Percentiles rank a stretch among this genome's conserved stretches.
Conservation (phyloP, 1,140 invertebrate genomes). For the Chlorops oryzae region DNA sequence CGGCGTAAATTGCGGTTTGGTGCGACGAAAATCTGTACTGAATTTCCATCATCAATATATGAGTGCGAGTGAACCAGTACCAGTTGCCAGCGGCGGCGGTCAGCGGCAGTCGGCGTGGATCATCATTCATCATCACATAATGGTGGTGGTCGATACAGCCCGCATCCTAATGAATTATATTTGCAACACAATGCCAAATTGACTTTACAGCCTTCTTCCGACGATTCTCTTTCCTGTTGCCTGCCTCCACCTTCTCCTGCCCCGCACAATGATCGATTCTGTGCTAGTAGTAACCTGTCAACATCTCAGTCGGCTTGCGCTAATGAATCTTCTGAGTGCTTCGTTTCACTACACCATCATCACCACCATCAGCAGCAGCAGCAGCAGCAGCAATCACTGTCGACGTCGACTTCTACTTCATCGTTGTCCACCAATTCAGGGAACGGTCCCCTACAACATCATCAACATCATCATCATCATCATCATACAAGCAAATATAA, state of each 20-base stretch:
- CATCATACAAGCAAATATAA: too few species aligned
- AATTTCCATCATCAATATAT: too few species aligned
- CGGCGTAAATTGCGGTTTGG: too few species aligned
- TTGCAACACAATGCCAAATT: slow-evolving; percentile 25
- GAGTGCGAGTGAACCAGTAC: too few species aligned
- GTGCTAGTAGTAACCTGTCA: too few species aligned
- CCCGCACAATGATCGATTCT: slow-evolving; percentile 34
- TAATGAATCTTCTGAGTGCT: too few species aligned
- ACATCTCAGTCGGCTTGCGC: slow-evolving; percentile 3
- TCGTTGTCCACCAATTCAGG: slow-evolving; percentile 16
- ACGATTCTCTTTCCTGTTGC: slow-evolving; percentile 27
- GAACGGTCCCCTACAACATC: background rate
- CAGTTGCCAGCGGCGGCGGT: too few species aligned
- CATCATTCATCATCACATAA: too few species aligned
- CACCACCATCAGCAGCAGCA: slow-evolving; percentile 7
- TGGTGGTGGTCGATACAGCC: slow-evolving; percentile 31
- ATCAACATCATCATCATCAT: background rate
- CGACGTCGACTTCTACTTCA: slow-evolving; percentile 18
- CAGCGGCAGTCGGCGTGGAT: too few species aligned
- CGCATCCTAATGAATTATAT: slow-evolving; percentile 31
- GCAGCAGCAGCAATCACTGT: slow-evolving; percentile 15
- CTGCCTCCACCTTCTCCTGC: slow-evolving; percentile 43
- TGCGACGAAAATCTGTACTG: too few species aligned
- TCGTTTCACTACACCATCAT: background rate
- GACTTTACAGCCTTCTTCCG: slow-evolving; percentile 29